A percentile compares a stretch with the other conserved stretches of the same genome.
These are phyloP conservation scores for Saccostrea echinata DNA, from an alignment of 1,140 invertebrate genomes.

Conservation along the genomic window DNA sequence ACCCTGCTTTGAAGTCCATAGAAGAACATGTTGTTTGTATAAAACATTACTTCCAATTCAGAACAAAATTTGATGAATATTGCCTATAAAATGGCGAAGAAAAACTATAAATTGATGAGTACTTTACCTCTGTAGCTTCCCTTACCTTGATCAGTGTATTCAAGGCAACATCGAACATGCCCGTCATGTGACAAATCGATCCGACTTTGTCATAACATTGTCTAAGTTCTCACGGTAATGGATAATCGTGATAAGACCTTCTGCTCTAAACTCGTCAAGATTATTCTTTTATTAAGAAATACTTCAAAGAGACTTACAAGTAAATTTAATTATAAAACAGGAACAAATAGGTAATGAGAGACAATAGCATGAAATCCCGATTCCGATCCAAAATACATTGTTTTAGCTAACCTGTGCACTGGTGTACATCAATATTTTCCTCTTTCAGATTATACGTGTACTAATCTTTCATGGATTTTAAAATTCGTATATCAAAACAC, in stretches of 20 bases:
- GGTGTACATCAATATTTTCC: no score
- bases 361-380: background rate
- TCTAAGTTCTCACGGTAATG: background rate
- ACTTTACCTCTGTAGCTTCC: background rate
- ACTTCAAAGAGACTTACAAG: no score
- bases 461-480: no score
- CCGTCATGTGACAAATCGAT: slow-evolving; percentile 7
- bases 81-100: no score
- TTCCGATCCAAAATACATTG: background rate
- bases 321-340: background rate
- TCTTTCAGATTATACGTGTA: no score
- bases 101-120: background rate
- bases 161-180: background rate
- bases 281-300: background rate
- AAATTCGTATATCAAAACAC: no score
- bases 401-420: background rate
- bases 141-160: background rate
- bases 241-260: background rate
- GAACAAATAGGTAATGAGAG: background rate
- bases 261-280: background rate
- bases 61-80: no score
- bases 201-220: background rate
- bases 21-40: no score
- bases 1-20: no score
- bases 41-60: no score